These are phyloP conservation scores for Hapalemur alaotrensis DNA, from an alignment of 2,797 vertebrate species.

Conservation along the genomic window DNA sequence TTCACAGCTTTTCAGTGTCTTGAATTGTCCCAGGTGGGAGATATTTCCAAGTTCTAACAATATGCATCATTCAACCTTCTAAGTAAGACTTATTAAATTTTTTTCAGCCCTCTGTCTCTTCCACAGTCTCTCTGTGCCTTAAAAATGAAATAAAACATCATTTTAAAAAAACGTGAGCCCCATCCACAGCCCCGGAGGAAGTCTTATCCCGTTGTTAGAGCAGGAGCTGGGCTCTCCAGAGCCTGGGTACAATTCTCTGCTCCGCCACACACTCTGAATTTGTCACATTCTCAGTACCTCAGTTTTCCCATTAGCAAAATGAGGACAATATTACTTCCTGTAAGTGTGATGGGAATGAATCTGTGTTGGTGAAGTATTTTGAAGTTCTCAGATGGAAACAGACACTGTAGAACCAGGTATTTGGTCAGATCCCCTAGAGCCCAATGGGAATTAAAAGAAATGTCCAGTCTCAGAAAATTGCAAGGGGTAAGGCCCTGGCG, in stretches of 20 bases:
- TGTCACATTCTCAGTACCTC: neutral
- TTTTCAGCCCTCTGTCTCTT: conserved; percentile 46
- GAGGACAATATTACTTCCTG: neutral
- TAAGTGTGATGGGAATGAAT: neutral
- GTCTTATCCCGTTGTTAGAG: neutral
- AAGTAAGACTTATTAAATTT: conserved; percentile 56
- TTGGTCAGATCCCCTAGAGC: neutral
- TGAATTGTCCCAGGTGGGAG: conserved; percentile 32
- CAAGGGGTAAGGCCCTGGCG: neutral
- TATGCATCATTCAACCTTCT: conserved; percentile 40
- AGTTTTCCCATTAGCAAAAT: conserved; percentile 28
- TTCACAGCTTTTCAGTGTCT: conserved; percentile 57
- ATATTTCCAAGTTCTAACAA: conserved; percentile 51
- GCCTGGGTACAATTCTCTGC: neutral
- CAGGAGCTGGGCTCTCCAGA: neutral
- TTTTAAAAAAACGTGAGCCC: neutral
- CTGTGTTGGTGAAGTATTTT: neutral
- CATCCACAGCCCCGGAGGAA: neutral
- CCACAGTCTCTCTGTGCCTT: conserved; percentile 8
- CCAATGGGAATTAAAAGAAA: neutral
- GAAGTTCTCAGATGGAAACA: conserved; percentile 46
- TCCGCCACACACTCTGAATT: neutral
- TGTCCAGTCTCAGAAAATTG: neutral
- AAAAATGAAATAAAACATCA: conserved; percentile 31
- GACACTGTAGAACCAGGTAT: neutral